Base-by-base conservation (phyloP, 2,797 vertebrate species). In the Ctenosaura bakeri region DNA sequence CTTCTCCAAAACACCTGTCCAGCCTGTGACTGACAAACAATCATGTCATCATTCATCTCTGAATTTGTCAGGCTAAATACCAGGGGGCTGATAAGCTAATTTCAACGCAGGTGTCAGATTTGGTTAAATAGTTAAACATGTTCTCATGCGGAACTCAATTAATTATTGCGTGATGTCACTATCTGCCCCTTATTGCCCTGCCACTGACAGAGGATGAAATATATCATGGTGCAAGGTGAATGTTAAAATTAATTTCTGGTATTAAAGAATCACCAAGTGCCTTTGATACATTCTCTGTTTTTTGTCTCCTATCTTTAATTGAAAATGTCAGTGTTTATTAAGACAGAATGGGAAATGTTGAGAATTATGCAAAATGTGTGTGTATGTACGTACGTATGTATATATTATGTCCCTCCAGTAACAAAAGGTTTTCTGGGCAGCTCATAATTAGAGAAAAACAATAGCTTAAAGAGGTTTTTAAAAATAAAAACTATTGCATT, bases 1-100 rank as follows among this genome's bases (percentile, higher is more conserved):
- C 78, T 32, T 46, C 92, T 93, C 95, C 10, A 8, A 83, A 96
- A 95, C 96, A 97, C 96, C 97, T 96, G 96, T 96, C 94, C 94
- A 89, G 88, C 85, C 88, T 95, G 62, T 76, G 94, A 95, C 91
- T 96, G 96, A 95, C 96, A 96, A 95, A 96, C 93, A 97, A 95
- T 96, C 92, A 95, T 96, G 93, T 94, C 94, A 95, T 96, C 95
- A 95, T 94, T 94, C 95, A 95, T 62, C 91, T 76, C 6, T 89
- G 93, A 94, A 92, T 96, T 92, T 90, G 78, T 64, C 86, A 52
- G 83, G 86, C 92, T 91, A 92, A 95, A 95, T 93, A 92, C 95
- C 86, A 92, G n/a, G 66, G 80, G 77, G 87, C 89, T 93, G 87
- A 81, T 92, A 94, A 91, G 89, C 74, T 87, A 89, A 93, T 83